Base-by-base conservation (phyloP, 2,113 vertebrate species). In the Semicossyphus pulcher region DNA sequence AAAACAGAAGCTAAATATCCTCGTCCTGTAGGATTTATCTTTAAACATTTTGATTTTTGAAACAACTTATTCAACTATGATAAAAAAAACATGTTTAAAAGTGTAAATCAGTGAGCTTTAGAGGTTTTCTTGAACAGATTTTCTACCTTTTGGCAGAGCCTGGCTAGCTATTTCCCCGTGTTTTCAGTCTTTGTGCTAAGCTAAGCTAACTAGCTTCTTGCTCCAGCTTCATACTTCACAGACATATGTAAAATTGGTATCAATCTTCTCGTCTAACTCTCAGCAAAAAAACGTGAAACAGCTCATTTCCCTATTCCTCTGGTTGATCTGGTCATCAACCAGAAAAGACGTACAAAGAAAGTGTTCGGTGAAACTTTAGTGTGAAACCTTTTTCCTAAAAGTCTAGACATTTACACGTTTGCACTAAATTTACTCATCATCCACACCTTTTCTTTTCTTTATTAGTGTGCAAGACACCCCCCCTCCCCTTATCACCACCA, bases 401-500 rank as follows among this genome's bases (percentile, higher is more conserved):
- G 34, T 25, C 23, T 8, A 3, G 58, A 47, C 23, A 23, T 15
- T 18, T 9, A 7, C 23, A n/a, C n/a, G n/a, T n/a, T n/a, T n/a
- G n/a, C 16, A 29, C 37, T 39, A 41, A 16, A 53, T 59, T 37
- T 66, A 54, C 52, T 53, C 23, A 32, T 79, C 64, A 76, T 69
- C 52, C 76, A 67, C 76, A 89, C 81, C 71, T 75, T 70, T 56
- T 3, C 4, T 48, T 39, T 28, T 71, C 57, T 37, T 51, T 49
- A 37, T 32, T 53, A 72, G 49, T 62, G 61, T 57, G 20, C 23
- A 44, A 20, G 21, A 26, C 16, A 26, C 10, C 23, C 72, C 49
- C 72, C 56, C 45, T 31, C 21, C 41, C 60, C 51, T 34, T 72
- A 70, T 75, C 72, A 56, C 75, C 67, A 39, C 63, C 76, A 62